These are phyloP conservation scores for Hyppa rectilinea DNA, from an alignment of 2,888 invertebrate species.

Conservation along the genomic window DNA sequence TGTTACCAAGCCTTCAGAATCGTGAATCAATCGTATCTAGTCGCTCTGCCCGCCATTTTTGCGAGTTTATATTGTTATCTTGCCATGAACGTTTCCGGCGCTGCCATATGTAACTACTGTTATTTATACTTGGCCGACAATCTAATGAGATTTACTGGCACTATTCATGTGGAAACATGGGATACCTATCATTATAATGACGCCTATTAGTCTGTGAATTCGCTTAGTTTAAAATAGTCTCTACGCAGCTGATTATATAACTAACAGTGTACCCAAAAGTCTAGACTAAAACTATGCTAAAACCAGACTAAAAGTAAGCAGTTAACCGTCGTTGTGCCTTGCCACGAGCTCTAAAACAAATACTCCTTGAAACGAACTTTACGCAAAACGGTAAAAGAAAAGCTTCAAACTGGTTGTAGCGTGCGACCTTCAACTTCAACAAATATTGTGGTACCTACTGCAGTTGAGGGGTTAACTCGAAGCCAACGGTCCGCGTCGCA, in stretches of 20 bases:
- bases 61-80: slow-evolving; percentile 44
- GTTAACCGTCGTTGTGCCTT: not conserved
- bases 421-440: slow-evolving; percentile 75
- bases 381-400: slow-evolving; percentile 66
- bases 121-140: slow-evolving; percentile 41
- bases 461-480: slow-evolving; percentile 42
- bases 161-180: slow-evolving; percentile 39
- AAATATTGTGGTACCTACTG: slow-evolving; percentile 70
- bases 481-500: slow-evolving; percentile 31
- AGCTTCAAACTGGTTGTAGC: slow-evolving; percentile 55
- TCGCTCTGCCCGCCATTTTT: slow-evolving; percentile 33
- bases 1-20: not conserved
- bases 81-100: slow-evolving; percentile 45
- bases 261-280: not conserved
- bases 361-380: slow-evolving; percentile 43
- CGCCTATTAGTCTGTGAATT: slow-evolving; percentile 41
- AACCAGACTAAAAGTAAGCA: not conserved
- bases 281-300: not conserved
- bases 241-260: not conserved
- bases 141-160: slow-evolving; percentile 36
- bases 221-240: slow-evolving; percentile 28
- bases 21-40: slow-evolving; percentile 18
- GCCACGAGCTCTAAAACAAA: slow-evolving; percentile 22
- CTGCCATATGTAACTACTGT: slow-evolving; percentile 39
- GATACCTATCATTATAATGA: slow-evolving; percentile 39